A percentile compares a stretch with the other conserved stretches of the same genome.
Conservation (phyloP, 2,113 vertebrate genomes). For the Empidonax traillii region DNA sequence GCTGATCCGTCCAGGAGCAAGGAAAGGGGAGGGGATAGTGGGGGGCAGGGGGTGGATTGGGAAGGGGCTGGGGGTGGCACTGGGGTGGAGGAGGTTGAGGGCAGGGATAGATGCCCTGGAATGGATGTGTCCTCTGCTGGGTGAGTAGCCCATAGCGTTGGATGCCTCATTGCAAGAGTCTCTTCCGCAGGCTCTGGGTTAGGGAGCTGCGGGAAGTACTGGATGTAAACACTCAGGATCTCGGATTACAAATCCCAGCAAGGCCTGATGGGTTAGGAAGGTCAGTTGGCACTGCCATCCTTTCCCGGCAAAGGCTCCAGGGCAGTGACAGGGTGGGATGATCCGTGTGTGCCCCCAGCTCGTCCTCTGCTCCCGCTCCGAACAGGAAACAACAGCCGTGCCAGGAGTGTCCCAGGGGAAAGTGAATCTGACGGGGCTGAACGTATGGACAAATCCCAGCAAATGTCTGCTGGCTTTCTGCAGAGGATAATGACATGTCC, state of each 20-base stretch:
- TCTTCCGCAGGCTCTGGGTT: rapidly evolving
- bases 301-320: not conserved
- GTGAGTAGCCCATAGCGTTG: rapidly evolving
- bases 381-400: not conserved
- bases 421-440: not conserved
- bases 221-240: not conserved
- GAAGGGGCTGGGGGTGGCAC: not conserved
- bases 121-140: not conserved
- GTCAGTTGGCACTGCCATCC: not conserved
- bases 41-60: not conserved
- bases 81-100: not conserved
- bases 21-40: not conserved
- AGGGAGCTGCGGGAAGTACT: not conserved
- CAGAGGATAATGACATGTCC: not conserved
- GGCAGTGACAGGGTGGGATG: not conserved
- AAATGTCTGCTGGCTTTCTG: not conserved
- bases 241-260: not conserved
- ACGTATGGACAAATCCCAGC: slow-evolving; percentile 7
- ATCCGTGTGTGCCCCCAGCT: rapidly evolving
- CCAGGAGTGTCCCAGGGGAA: not conserved
- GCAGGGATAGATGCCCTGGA: not conserved
- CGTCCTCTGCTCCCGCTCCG: rapidly evolving
- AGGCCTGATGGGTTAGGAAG: not conserved
- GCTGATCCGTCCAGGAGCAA: not conserved
- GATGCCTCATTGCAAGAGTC: not conserved